phyloP scores from a whole-genome alignment of 2,888 invertebrate species.

The Cryptus viduatorius region DNA sequence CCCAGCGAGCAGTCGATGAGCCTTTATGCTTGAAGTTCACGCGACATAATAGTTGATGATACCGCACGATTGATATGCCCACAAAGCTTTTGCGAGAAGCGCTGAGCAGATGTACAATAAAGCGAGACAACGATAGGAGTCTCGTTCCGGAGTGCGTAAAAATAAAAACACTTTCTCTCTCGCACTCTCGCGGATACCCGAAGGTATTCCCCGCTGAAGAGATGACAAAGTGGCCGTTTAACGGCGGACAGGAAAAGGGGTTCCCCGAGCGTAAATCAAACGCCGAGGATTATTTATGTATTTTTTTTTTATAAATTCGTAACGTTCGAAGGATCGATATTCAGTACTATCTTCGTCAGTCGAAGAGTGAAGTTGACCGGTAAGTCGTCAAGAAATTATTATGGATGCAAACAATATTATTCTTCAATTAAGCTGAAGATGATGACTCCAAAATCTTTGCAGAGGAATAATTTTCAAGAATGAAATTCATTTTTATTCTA shows the following conservation, averaged over 20 bases:
- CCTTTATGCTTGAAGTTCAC: not conserved
- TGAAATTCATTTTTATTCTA: not conserved
- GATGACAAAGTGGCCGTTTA: not conserved
- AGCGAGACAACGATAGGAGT: not conserved
- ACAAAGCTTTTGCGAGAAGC: not conserved
- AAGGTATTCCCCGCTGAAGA: not conserved
- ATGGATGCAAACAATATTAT: not conserved
- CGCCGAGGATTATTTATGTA: not conserved
- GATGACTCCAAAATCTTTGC: not conserved
- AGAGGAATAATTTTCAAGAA: not conserved
- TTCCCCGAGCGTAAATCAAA: not conserved
- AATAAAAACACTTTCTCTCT: not conserved
- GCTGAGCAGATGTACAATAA: no score
- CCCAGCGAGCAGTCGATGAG: not conserved
- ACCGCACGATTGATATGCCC: not conserved
- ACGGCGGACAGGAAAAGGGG: not conserved
- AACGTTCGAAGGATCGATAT: not conserved
- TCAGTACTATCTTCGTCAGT: not conserved
- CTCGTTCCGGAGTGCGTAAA: not conserved
- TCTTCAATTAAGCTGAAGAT: not conserved
- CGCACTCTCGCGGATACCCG: not conserved
- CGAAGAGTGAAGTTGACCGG: not conserved
- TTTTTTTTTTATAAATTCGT: not conserved
- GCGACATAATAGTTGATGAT: not conserved
- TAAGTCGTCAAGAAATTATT: not conserved